A percentile compares a stretch with the other conserved stretches of the same genome.
Conservation (phyloP, 1,140 invertebrate species). For the Melanaphis sacchari region DNA sequence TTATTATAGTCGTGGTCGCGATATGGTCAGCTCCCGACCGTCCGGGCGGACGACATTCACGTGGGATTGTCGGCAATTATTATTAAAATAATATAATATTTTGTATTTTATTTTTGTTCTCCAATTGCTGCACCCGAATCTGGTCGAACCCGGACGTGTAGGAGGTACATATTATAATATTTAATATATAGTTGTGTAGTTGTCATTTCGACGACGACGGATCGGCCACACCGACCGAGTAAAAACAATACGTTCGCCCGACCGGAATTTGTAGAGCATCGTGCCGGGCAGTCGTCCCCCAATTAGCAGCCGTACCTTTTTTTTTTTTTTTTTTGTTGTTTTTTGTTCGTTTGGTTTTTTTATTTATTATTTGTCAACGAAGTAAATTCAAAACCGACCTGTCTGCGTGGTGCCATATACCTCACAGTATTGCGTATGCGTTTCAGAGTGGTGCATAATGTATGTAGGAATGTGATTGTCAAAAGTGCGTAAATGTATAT, state of each 20-base stretch:
- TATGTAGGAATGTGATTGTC: background rate
- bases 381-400: background rate
- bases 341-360: background rate
- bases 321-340: background rate
- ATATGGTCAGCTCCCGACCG: background rate
- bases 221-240: background rate
- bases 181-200: background rate
- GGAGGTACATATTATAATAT: background rate
- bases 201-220: background rate
- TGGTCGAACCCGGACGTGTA: background rate
- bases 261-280: background rate
- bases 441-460: background rate
- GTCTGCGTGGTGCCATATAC: background rate
- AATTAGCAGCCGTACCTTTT: background rate
- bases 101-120: background rate
- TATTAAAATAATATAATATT: slow-evolving; percentile 5
- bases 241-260: background rate
- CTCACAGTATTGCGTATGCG: background rate
- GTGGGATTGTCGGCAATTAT: background rate
- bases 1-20: background rate
- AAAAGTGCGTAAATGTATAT: background rate
- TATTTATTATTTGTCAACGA: background rate
- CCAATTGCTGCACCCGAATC: background rate
- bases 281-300: no score
- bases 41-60: background rate